These are phyloP conservation scores for Drosophila bifasciata DNA, from an alignment of 1,140 invertebrate genomes.

Conservation along the genomic window DNA sequence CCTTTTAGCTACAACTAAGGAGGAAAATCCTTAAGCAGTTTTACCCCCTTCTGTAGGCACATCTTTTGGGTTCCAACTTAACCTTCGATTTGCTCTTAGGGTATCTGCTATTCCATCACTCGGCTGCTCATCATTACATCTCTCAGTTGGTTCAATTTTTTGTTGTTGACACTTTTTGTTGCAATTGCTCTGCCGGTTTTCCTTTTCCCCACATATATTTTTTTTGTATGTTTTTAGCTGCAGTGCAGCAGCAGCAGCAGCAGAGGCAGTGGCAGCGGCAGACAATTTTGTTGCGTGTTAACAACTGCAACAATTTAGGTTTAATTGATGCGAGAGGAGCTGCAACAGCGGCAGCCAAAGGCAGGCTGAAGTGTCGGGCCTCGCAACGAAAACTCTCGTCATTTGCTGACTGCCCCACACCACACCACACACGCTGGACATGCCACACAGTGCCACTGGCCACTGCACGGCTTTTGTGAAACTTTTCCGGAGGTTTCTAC, in stretches of 20 bases:
- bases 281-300: slow-evolving; percentile 83
- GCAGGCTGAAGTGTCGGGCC: slow-evolving; percentile 68
- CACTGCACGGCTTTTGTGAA: slow-evolving; percentile 57
- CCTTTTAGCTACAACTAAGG: not conserved
- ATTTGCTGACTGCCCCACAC: no score
- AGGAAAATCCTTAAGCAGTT: no score
- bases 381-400: slow-evolving; percentile 6
- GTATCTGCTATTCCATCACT: slow-evolving; percentile 2
- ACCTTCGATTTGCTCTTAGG: not conserved
- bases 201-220: slow-evolving; percentile 5
- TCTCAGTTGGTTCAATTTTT: slow-evolving; percentile 31
- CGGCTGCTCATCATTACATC: not conserved
- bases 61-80: no score
- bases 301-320: slow-evolving; percentile 83
- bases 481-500: slow-evolving; percentile 56
- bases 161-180: slow-evolving; percentile 43
- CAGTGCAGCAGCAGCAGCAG: slow-evolving; percentile 69
- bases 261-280: slow-evolving; percentile 65
- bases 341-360: slow-evolving; percentile 37
- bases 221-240: slow-evolving; percentile 61
- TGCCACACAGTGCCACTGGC: no score
- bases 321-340: slow-evolving; percentile 71
- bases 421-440: no score
- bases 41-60: no score
- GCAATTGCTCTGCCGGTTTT: slow-evolving; percentile 29